Evolutionary conservation across 2,888 invertebrate species (phyloP).

Genomic region (Trimorus sp.): DNA sequence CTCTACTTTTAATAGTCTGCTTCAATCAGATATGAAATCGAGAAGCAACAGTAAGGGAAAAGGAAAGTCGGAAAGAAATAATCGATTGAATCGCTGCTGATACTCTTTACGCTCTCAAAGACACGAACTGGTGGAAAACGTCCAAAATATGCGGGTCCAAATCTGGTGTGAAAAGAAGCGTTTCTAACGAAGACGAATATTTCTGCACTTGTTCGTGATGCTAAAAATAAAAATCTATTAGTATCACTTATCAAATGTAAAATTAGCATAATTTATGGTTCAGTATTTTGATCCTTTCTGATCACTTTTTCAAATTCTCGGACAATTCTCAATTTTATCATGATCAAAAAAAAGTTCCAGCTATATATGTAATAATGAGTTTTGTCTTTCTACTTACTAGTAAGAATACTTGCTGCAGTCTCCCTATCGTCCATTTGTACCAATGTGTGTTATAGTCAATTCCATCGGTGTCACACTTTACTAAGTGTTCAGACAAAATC

Average conservation of each 20-base stretch:
- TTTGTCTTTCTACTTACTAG: conserved; percentile 85
- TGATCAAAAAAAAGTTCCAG: too few relatives aligned
- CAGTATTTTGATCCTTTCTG: too few relatives aligned
- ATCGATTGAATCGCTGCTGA: neutral
- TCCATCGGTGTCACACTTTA: conserved; percentile 95
- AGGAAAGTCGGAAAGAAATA: too few relatives aligned
- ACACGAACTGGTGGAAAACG: conserved; percentile 98
- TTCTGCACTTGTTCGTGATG: conserved; percentile 99
- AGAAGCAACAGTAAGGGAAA: too few relatives aligned
- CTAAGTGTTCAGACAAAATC: conserved; percentile 82
- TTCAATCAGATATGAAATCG: too few relatives aligned
- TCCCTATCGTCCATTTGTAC: conserved; percentile 97
- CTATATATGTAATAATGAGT: too few relatives aligned
- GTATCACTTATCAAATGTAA: too few relatives aligned
- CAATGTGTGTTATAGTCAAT: conserved; percentile 96
- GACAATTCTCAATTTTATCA: too few relatives aligned
- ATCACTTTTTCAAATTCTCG: too few relatives aligned
- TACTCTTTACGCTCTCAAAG: conserved; percentile 87
- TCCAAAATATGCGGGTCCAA: conserved; percentile 97
- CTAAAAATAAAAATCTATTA: conserved; percentile 84
- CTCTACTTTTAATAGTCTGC: too few relatives aligned
- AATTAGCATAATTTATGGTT: too few relatives aligned
- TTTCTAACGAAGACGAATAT: conserved; percentile 97
- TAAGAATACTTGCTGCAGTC: conserved; percentile 97
- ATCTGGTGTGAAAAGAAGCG: conserved; percentile 97